Conservation (phyloP, 2,888 invertebrate species). For the Leucozona laternaria region DNA sequence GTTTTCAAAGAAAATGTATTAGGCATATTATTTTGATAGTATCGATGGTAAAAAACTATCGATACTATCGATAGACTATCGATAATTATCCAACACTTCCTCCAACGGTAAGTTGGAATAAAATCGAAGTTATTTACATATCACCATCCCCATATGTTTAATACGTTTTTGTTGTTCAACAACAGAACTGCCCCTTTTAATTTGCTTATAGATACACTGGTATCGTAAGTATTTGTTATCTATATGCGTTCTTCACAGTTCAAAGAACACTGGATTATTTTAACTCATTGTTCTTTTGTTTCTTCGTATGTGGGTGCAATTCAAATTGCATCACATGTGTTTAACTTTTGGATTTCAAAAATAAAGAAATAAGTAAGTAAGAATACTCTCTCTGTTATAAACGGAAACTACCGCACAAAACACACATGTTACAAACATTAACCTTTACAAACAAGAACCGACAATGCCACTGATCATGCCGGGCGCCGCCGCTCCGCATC, state of each 20-base stretch:
- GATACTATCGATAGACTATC: too few relatives aligned
- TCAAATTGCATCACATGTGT: not conserved
- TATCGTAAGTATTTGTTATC: not conserved
- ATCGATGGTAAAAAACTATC: too few relatives aligned
- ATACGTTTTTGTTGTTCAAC: not conserved
- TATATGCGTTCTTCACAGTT: not conserved
- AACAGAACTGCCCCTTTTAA: not conserved
- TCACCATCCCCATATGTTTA: too few relatives aligned
- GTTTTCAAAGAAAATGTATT: too few relatives aligned
- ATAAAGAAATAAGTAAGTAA: not conserved
- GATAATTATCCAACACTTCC: too few relatives aligned
- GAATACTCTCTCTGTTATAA: not conserved
- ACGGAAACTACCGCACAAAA: not conserved
- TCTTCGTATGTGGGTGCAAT: slow-evolving; percentile 3
- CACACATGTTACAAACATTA: not conserved
- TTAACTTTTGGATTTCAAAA: not conserved
- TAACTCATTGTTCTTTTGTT: slow-evolving; percentile 1
- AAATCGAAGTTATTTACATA: too few relatives aligned
- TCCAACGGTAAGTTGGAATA: too few relatives aligned
- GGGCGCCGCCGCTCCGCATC: not conserved
- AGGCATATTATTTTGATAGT: too few relatives aligned
- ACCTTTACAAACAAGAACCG: not conserved
- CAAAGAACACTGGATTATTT: not conserved
- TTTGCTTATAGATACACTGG: not conserved
- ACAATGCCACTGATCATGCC: not conserved